Evolutionary conservation across 2,113 vertebrate species (phyloP), one percentile per base, ranked within the genome.

Genomic region (Trogon surrucura): DNA sequence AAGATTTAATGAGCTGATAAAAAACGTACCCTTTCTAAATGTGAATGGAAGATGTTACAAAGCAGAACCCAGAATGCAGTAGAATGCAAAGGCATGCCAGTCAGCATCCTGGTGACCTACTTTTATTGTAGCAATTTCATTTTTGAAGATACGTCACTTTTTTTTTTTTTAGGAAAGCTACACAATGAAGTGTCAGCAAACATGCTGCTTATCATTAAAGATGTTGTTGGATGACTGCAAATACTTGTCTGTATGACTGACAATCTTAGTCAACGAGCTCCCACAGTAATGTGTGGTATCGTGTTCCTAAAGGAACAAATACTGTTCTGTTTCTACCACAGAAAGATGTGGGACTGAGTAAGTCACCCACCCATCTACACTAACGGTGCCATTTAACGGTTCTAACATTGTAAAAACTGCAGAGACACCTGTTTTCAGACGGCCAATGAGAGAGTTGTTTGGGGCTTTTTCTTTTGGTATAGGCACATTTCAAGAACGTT

Each of bases 101-200:
- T 98, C 97, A 98, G 98, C 97, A 97, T 71, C 70, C 70, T 53
- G 34, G 80, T 98, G 97, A 98, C 97, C 97, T 98, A 98, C 84
- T 98, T 98, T 93, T 94, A 92, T 87, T 88, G 60, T 61, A 96
- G 69, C 83, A 96, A 97, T 92, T 60, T 58, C 57, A 82, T 64
- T 86, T 97, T 78, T 73, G 51, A 97, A 96, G 92, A 81, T 77
- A 91, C 29, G 89, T 91, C 71, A 82, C 78, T 92, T 74, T 44
- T 29, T 36, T 38, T 13, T 74, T 91, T 88, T 72, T 84, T 79
- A 85, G 70, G 66, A 94, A 95, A 96, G 48, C 21, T 86, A 89
- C 64, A 93, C 57, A 88, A 80, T 85, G 86, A 96, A n/a, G 77
- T 96, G 96, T 97, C 97, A 97, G 97, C 97, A 98, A 97, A 96